Conservation (phyloP, 2,888 invertebrate genomes). For the Eupithecia exiguata region DNA sequence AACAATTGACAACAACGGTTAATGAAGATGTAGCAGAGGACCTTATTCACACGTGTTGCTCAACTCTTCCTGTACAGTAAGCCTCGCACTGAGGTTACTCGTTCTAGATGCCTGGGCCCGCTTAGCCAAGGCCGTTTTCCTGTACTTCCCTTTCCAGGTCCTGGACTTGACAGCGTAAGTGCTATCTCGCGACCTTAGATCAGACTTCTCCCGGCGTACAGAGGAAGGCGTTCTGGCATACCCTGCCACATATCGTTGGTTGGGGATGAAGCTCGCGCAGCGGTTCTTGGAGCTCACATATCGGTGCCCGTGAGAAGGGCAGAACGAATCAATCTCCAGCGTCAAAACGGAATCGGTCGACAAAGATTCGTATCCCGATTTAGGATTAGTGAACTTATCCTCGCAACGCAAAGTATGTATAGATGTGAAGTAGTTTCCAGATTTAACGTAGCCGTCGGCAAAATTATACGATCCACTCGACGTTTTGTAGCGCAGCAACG, state of each 20-base stretch:
- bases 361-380: constrained; percentile 52
- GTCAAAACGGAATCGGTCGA: constrained; percentile 56
- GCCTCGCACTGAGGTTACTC: constrained; percentile 1
- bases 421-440: constrained; percentile 56
- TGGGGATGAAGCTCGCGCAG: constrained; percentile 34
- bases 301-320: constrained; percentile 57
- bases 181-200: constrained; percentile 37
- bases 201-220: constrained; percentile 32
- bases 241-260: constrained; percentile 35
- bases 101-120: constrained; percentile 51
- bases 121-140: constrained; percentile 60
- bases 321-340: constrained; percentile 55
- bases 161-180: constrained; percentile 53
- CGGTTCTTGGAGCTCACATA: constrained; percentile 24
- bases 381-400: constrained; percentile 64
- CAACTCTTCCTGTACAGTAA: neutral
- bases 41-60: neutral
- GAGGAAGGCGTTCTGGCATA: constrained; percentile 25
- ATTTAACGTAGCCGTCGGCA: constrained; percentile 51
- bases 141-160: constrained; percentile 61
- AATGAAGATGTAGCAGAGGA: neutral
- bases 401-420: constrained; percentile 64
- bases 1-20: neutral
- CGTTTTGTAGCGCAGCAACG: constrained; percentile 52
- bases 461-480: constrained; percentile 63